These are phyloP conservation scores for Drosophila carrolli DNA, from an alignment of 1,140 invertebrate genomes.

Conservation along the genomic window DNA sequence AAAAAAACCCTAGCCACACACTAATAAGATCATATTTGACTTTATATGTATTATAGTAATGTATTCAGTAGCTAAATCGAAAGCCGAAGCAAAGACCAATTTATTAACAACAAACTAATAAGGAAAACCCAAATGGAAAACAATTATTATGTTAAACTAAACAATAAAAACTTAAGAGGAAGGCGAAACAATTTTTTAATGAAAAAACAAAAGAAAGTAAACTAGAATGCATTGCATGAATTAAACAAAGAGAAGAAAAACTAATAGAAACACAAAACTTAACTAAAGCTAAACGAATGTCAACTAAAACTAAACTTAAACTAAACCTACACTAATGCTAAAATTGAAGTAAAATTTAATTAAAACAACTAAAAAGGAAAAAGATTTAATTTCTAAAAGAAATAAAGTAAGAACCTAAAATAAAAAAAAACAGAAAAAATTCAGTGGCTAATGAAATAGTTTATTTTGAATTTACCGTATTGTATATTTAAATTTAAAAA, in stretches of 20 bases:
- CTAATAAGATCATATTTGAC: conserved; percentile 77
- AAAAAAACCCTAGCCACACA: conserved; percentile 22
- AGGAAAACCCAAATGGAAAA: conserved; percentile 22
- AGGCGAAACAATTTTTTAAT: conserved; percentile 72
- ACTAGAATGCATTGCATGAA: conserved; percentile 57
- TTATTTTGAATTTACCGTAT: conserved; percentile 80
- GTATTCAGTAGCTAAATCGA: conserved; percentile 74
- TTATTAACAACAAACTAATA: conserved; percentile 66
- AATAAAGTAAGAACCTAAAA: conserved; percentile 44
- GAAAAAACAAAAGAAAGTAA: conserved; percentile 51
- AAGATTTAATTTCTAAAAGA: conserved; percentile 62
- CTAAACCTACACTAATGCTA: conserved; percentile 31
- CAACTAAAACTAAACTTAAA: conserved; percentile 49
- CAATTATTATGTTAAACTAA: conserved; percentile 76
- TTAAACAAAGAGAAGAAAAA: conserved; percentile 48
- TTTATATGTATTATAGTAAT: conserved; percentile 79
- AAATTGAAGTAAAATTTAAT: conserved; percentile 38
- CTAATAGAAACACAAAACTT: conserved; percentile 26
- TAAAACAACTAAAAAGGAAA: conserved; percentile 26
- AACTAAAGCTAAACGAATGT: conserved; percentile 40
- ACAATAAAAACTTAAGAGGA: conserved; percentile 36
- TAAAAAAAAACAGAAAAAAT: conserved; percentile 21
- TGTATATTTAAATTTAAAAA: conserved; percentile 74
- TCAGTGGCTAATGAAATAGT: conserved; percentile 65
- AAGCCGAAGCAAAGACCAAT: conserved; percentile 83